Conservation (phyloP, 2,888 invertebrate genomes). For the Tenthredo livida region DNA sequence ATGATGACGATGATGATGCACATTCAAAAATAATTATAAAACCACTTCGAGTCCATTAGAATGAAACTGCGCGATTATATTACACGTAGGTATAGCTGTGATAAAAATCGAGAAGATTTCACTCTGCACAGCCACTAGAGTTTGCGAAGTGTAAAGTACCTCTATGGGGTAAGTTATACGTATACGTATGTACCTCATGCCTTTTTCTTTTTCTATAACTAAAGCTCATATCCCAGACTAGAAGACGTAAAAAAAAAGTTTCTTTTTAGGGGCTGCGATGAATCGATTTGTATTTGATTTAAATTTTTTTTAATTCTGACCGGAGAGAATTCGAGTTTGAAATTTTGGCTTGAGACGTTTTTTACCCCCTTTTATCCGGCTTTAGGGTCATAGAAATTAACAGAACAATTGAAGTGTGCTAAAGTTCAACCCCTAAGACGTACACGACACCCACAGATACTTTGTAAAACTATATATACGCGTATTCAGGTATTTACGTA, state of each 20-base stretch:
- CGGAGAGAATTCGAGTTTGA: neutral
- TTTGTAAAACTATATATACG: neutral
- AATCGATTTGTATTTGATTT: neutral
- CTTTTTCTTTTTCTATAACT: neutral
- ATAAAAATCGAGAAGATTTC: slow-evolving; percentile 6
- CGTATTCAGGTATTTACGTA: neutral
- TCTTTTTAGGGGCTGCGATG: neutral
- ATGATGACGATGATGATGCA: neutral
- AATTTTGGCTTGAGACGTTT: neutral
- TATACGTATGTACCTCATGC: neutral
- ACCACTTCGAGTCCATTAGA: slow-evolving; percentile 31
- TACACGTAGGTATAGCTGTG: too few relatives aligned
- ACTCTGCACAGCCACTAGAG: neutral
- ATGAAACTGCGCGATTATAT: neutral
- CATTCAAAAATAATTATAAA: neutral
- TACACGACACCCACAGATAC: neutral
- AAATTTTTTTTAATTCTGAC: neutral
- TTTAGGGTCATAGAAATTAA: neutral
- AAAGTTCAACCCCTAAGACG: neutral
- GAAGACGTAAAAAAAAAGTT: neutral
- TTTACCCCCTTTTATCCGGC: neutral
- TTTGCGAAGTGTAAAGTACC: neutral
- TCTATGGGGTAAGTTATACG: neutral
- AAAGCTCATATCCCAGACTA: neutral
- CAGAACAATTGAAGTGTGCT: neutral